phyloP scores from a whole-genome alignment of 2,797 vertebrate species.

The Megalops cyprinoides region DNA sequence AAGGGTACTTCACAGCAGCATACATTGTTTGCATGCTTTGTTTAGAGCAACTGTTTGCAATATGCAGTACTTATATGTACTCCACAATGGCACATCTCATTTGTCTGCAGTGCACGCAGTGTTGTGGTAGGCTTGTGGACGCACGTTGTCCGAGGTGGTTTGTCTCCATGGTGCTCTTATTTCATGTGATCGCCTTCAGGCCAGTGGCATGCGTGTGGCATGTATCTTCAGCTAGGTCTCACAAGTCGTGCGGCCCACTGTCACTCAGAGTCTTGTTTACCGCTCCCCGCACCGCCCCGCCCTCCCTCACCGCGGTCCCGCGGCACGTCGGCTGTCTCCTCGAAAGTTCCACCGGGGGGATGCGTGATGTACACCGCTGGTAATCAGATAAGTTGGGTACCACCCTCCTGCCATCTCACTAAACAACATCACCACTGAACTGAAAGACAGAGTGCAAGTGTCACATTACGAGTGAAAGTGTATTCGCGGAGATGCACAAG shows the following conservation, averaged over 20 bases:
- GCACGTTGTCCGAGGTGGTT: slow-evolving; percentile 39
- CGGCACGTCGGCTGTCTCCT: slow-evolving; percentile 43
- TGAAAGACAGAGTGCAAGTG: slow-evolving; percentile 74
- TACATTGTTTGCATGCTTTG: neutral
- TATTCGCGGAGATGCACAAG: slow-evolving; percentile 48
- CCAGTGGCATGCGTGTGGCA: slow-evolving; percentile 59
- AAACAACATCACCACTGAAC: slow-evolving; percentile 72
- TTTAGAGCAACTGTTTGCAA: neutral
- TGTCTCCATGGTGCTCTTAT: slow-evolving; percentile 31
- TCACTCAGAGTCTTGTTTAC: slow-evolving; percentile 73
- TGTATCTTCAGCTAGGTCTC: slow-evolving; percentile 73
- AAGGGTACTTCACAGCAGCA: neutral
- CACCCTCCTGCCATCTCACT: slow-evolving; percentile 69
- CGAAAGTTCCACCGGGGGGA: slow-evolving; percentile 53
- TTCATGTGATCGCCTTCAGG: slow-evolving; percentile 42
- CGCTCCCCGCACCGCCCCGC: slow-evolving; percentile 43
- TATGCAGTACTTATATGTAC: neutral
- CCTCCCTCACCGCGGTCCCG: slow-evolving; percentile 37
- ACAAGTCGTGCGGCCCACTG: slow-evolving; percentile 60
- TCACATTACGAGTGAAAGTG: slow-evolving; percentile 70
- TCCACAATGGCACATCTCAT: neutral
- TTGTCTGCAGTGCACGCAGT: slow-evolving; percentile 21
- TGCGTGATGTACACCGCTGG: slow-evolving; percentile 74
- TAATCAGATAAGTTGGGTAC: slow-evolving; percentile 80
- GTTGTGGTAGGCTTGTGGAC: slow-evolving; percentile 34